These are phyloP conservation scores for Drepanosiphum platanoidis DNA, from an alignment of 2,888 invertebrate species.

Conservation along the genomic window DNA sequence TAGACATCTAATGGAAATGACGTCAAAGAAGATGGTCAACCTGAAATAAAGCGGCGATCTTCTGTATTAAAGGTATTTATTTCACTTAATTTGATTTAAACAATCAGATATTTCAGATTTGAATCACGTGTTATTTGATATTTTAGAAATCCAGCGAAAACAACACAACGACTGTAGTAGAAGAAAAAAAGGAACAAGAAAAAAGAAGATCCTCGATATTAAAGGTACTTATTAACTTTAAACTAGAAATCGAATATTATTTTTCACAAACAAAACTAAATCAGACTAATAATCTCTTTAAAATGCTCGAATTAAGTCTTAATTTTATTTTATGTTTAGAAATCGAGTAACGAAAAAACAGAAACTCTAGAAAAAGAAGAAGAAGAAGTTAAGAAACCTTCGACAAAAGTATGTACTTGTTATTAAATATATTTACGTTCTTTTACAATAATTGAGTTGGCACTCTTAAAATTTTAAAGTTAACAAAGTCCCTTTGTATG, in stretches of 20 bases:
- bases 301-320: too few species aligned
- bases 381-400: slow-evolving; percentile 6
- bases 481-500: too few species aligned
- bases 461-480: too few species aligned
- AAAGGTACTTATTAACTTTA: slow-evolving; percentile 43
- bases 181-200: slow-evolving; percentile 34
- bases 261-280: not conserved
- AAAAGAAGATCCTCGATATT: slow-evolving; percentile 62
- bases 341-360: slow-evolving; percentile 25
- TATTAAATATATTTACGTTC: not conserved
- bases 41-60: slow-evolving; percentile 28
- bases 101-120: not conserved
- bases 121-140: not conserved
- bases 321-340: slow-evolving; percentile 22
- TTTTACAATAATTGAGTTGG: too few species aligned
- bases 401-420: not conserved
- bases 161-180: not conserved
- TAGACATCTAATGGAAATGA: slow-evolving; percentile 36
- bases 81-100: not conserved
- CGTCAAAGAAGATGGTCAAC: slow-evolving; percentile 23
- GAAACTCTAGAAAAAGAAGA: slow-evolving; percentile 4
- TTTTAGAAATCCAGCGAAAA: slow-evolving; percentile 46
- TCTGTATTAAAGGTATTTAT: slow-evolving; percentile 39
- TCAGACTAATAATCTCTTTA: too few species aligned
- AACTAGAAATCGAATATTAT: not conserved